phyloP scores from a whole-genome alignment of 2,888 invertebrate genomes.

The Torymus texanus region DNA sequence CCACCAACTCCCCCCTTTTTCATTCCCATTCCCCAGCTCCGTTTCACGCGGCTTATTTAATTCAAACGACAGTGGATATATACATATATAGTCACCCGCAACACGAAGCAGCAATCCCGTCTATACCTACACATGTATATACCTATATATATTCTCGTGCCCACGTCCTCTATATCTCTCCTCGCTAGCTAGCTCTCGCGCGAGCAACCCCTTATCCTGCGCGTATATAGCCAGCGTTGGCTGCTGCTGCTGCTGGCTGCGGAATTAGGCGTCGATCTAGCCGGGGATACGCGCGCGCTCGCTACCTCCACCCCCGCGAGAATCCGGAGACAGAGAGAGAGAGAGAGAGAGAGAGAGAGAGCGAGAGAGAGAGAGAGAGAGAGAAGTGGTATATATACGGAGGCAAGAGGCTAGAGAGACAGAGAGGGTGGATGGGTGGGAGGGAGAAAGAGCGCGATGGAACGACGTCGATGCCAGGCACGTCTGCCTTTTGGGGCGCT shows the following conservation, averaged over 20 bases:
- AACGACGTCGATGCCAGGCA: conserved; percentile 70
- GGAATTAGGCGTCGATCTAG: conserved; percentile 70
- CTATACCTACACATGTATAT: not conserved
- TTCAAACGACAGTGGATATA: conserved; percentile 68
- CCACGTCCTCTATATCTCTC: conserved; percentile 29
- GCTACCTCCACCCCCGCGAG: conserved; percentile 11
- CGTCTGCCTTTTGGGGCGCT: conserved; percentile 73
- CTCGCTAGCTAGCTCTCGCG: not conserved
- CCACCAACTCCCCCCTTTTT: too few relatives aligned
- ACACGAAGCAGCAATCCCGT: conserved; percentile 25
- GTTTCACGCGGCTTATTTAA: conserved; percentile 63
- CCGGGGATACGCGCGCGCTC: conserved; percentile 66
- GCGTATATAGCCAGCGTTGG: conserved; percentile 50
- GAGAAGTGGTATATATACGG: conserved; percentile 60
- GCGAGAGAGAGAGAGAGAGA: not conserved
- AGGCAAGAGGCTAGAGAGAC: not conserved
- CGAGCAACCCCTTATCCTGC: conserved; percentile 20
- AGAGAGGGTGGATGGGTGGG: conserved; percentile 71
- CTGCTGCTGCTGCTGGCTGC: conserved; percentile 62
- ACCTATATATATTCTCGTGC: conserved; percentile 4
- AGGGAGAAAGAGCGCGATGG: conserved; percentile 77
- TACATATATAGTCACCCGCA: conserved; percentile 54
- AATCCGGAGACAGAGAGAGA: conserved; percentile 10
- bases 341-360: not conserved
- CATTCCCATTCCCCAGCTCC: conserved; percentile 53